Base-by-base conservation (phyloP, 2,888 invertebrate genomes). In the Acheta domesticus region DNA sequence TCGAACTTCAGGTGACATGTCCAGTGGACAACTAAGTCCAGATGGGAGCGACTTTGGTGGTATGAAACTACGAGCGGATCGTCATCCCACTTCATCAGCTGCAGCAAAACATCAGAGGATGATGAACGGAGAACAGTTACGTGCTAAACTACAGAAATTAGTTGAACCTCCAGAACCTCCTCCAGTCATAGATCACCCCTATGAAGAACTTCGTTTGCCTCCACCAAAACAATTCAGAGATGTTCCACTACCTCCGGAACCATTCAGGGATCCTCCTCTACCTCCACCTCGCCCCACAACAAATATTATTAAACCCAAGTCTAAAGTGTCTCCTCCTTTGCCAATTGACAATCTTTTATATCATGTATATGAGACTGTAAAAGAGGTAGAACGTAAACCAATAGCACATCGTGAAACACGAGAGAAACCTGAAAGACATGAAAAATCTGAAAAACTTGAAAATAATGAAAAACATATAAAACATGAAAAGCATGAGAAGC, bases 161-260 rank as follows among this genome's bases (percentile, higher is more conserved):
- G 90, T 90, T 5, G 88, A 81, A 20, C 80, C 79, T 77, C 77
- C 78, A 76, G 62, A 73, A 62, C 21, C 80, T 74, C 74, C 79
- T 36, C 48, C 79, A 62, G 75, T 80, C 12, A 78, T 78, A 23
- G 82, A 82, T 62, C 83, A 83, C 73, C 82, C 91, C 74, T 92
- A 93, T 84, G 92, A 93, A 84, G 89, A 85, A 82, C 83, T 93
- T 1, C 88, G 90, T 49, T 86, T 93, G 81, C 94, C 94, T 49
- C 95, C 95, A 0, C 95, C 95, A 2, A 93, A 94, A 85, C 94
- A 95, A 87, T 95, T 95, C 84, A 91, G 94, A 86, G 95, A 95
- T 82, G 92, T 92, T 77, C 92, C 93, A 23, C 92, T 93, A 74
- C 94, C 94, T 12, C 94, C 93, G 0, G 93, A 93, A 83, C 91